These are phyloP conservation scores for Drosophila greeni DNA, from an alignment of 2,888 invertebrate genomes.

Conservation along the genomic window DNA sequence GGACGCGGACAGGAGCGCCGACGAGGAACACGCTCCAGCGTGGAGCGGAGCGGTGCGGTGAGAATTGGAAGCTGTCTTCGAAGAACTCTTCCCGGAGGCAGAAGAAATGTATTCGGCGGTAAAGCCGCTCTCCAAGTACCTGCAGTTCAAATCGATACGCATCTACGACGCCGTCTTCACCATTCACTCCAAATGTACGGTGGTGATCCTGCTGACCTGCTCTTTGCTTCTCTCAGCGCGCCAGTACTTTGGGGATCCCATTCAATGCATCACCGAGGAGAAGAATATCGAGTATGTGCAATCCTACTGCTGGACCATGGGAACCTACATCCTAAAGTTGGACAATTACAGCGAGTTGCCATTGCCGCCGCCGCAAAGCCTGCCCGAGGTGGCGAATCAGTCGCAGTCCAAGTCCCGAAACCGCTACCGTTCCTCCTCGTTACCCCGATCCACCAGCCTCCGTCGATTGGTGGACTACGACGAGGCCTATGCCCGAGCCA, in stretches of 20 bases:
- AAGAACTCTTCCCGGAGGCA: conserved; percentile 63
- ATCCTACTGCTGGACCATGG: conserved; percentile 89
- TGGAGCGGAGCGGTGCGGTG: conserved; percentile 12
- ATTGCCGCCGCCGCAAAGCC: conserved; percentile 1
- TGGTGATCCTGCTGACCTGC: conserved; percentile 85
- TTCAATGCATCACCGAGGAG: conserved; percentile 84
- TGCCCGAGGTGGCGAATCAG: not conserved
- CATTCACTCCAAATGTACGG: conserved; percentile 86
- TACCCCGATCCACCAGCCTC: conserved; percentile 1
- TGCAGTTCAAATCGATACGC: conserved; percentile 84
- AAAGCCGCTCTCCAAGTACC: conserved; percentile 81
- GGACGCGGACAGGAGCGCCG: conserved; percentile 1
- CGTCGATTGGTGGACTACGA: conserved; percentile 40
- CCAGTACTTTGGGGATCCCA: conserved; percentile 92
- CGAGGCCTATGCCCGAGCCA: conserved; percentile 56
- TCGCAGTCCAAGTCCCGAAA: not conserved
- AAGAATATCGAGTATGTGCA: conserved; percentile 83
- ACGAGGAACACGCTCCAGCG: conserved; percentile 6
- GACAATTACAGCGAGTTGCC: conserved; percentile 6
- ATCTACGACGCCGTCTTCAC: conserved; percentile 88
- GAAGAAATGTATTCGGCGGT: conserved; percentile 83
- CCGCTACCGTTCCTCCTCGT: not conserved
- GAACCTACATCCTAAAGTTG: conserved; percentile 82
- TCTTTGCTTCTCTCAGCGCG: conserved; percentile 87
- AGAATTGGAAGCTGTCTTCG: conserved; percentile 57